phyloP scores from a whole-genome alignment of 1,140 invertebrate genomes.

The Eumaeus atala region DNA sequence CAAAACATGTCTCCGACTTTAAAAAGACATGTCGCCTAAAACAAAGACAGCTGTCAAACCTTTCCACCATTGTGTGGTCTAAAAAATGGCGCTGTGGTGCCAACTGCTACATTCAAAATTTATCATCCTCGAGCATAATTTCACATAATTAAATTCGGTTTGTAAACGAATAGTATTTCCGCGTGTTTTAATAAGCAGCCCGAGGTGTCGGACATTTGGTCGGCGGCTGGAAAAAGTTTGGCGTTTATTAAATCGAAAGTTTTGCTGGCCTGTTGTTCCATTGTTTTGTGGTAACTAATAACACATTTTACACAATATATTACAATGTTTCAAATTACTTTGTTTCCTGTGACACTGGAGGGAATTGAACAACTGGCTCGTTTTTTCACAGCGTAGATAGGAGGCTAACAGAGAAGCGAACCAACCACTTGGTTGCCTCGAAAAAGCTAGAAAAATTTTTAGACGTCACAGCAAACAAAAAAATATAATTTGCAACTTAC shows the following conservation, averaged over 20 bases:
- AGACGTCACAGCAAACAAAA: no score
- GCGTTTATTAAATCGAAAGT: conserved; percentile 16
- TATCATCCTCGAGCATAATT: conserved; percentile 21
- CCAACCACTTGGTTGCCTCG: no score
- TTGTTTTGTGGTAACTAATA: conserved; percentile 2
- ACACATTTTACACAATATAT: neutral
- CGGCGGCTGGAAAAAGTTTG: conserved; percentile 17
- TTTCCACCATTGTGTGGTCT: conserved; percentile 12
- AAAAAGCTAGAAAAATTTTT: no score
- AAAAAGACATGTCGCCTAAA: neutral
- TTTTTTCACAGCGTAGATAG: no score
- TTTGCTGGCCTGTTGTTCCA: conserved; percentile 6
- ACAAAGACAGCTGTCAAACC: conserved; percentile 14
- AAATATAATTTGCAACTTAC: no score
- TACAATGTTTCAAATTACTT: neutral
- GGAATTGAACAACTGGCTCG: neutral
- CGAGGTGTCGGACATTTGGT: conserved; percentile 22
- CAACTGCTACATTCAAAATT: conserved; percentile 13
- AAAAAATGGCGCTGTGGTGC: conserved; percentile 13
- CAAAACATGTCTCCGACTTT: neutral
- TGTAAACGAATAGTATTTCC: conserved; percentile 11
- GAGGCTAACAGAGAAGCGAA: no score
- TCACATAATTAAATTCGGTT: conserved; percentile 16
- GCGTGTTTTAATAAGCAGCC: conserved; percentile 19
- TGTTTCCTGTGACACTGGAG: no score